These are phyloP conservation scores for Didymodactylos carnosus DNA, from an alignment of 2,888 invertebrate genomes.

Conservation along the genomic window DNA sequence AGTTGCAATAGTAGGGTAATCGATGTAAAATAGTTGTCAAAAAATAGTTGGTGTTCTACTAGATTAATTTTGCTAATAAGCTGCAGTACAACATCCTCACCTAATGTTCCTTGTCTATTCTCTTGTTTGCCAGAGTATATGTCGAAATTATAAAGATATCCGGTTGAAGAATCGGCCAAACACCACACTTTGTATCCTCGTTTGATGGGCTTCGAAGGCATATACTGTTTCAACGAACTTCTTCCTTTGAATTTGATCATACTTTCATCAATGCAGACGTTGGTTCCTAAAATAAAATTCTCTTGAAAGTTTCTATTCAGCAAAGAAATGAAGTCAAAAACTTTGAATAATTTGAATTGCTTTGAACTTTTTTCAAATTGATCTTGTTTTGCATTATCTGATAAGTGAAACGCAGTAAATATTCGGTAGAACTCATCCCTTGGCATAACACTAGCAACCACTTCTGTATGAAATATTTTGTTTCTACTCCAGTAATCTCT, in stretches of 20 bases:
- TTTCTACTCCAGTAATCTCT: neutral
- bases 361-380: neutral
- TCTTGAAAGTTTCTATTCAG: neutral
- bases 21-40: slow-evolving; percentile 3
- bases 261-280: slow-evolving; percentile 10
- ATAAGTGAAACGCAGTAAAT: neutral
- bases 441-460: neutral
- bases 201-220: slow-evolving; percentile 15
- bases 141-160: slow-evolving; percentile 4
- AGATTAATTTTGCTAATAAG: neutral
- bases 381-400: neutral
- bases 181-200: slow-evolving; percentile 13
- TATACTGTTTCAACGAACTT: slow-evolving; percentile 14
- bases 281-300: neutral
- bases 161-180: neutral
- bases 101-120: neutral
- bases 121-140: neutral
- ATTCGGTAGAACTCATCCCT: neutral
- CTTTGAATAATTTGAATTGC: neutral
- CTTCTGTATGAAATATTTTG: neutral
- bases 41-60: neutral
- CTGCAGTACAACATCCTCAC: neutral
- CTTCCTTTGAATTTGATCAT: slow-evolving; percentile 15
- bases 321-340: neutral
- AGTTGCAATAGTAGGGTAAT: neutral